A percentile compares a stretch with the other conserved stretches of the same genome.
phyloP scores from a whole-genome alignment of 2,888 invertebrate genomes.

The Melinaea menophilus region DNA sequence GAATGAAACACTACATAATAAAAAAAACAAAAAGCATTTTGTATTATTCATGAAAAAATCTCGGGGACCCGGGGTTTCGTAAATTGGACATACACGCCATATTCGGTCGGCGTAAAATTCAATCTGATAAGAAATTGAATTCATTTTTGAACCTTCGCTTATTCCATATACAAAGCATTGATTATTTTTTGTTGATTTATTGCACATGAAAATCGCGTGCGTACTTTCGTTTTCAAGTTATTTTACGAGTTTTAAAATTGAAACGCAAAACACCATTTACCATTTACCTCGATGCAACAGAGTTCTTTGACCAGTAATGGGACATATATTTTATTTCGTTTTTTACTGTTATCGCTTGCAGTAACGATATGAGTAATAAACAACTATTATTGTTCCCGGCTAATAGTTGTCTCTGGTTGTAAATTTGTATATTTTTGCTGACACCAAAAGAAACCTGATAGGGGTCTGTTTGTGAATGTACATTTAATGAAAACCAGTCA shows the following conservation, averaged over 20 bases:
- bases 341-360: background rate
- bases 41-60: conserved; percentile 36
- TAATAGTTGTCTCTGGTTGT: too few species aligned
- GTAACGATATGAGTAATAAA: too few species aligned
- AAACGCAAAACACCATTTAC: conserved; percentile 1
- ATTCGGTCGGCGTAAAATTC: conserved; percentile 45
- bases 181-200: conserved; percentile 33
- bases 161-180: conserved; percentile 18
- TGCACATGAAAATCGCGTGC: conserved; percentile 23
- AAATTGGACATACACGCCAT: conserved; percentile 43
- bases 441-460: too few species aligned
- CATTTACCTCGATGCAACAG: background rate
- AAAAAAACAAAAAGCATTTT: background rate
- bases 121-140: conserved; percentile 52
- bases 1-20: too few species aligned
- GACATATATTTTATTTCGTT: background rate
- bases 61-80: conserved; percentile 38
- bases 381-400: too few species aligned
- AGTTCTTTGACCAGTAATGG: background rate
- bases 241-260: conserved; percentile 20
- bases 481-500: conserved; percentile 1
- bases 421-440: too few species aligned
- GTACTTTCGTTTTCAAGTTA: conserved; percentile 30
- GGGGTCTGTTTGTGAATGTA: background rate
- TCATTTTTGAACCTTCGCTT: conserved; percentile 34